Percentiles rank a stretch among this genome's conserved stretches.
These are phyloP conservation scores for Patella caerulea DNA, from an alignment of 2,888 invertebrate genomes.

Conservation along the genomic window DNA sequence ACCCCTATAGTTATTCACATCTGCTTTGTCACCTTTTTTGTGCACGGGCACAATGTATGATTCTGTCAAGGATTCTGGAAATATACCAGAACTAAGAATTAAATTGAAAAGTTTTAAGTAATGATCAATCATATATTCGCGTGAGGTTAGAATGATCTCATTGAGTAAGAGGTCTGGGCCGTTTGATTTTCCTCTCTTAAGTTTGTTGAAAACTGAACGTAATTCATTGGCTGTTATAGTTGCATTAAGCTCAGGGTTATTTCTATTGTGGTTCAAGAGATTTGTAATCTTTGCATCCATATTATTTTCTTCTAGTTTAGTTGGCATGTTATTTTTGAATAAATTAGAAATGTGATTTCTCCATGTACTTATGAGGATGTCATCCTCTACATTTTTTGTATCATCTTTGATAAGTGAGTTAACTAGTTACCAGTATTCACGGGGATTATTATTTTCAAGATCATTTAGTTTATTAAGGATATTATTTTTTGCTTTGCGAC, in stretches of 20 bases:
- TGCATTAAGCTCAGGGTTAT: not conserved
- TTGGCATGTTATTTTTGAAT: not conserved
- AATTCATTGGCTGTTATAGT: not conserved
- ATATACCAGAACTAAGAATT: not conserved
- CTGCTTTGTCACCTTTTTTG: not conserved
- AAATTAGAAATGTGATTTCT: not conserved
- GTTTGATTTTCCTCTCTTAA: not conserved
- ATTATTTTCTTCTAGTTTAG: not conserved
- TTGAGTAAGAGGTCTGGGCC: not conserved
- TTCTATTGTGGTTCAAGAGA: not conserved
- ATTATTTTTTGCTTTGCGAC: not conserved
- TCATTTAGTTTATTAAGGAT: not conserved
- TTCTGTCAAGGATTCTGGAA: not conserved
- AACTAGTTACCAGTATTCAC: not conserved
- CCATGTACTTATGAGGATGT: not conserved
- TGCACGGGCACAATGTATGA: not conserved
- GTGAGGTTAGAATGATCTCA: not conserved
- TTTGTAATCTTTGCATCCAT: not conserved
- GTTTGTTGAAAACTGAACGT: not conserved
- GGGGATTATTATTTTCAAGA: conserved; percentile 1
- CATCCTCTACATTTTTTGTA: not conserved
- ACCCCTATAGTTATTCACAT: not conserved
- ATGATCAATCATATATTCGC: not conserved
- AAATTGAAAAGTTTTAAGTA: not conserved
- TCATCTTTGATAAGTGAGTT: not conserved